A percentile compares a stretch with the other conserved stretches of the same genome.
phyloP scores from a whole-genome alignment of 2,888 invertebrate species.

The Epirrhoe alternata region DNA sequence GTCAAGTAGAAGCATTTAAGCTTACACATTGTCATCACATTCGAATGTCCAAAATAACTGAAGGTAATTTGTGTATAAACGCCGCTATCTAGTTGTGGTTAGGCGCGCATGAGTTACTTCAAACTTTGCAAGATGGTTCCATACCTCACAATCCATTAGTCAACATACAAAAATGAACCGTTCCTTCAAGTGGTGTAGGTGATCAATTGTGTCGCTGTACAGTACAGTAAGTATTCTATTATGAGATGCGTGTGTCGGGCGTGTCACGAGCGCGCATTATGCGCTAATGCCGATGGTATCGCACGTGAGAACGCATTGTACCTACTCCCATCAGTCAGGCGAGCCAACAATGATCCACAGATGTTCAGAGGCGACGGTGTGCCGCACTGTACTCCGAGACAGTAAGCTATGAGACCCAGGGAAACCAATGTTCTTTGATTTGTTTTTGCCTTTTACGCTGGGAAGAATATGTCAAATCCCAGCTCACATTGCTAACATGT shows the following conservation, averaged over 20 bases:
- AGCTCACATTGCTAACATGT: no score
- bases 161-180: not conserved
- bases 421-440: not conserved
- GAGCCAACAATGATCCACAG: conserved; percentile 1
- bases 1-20: no score
- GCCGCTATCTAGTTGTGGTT: no score
- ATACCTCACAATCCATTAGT: not conserved
- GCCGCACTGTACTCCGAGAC: not conserved
- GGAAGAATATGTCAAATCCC: no score
- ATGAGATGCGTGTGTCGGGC: not conserved
- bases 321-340: not conserved
- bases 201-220: not conserved
- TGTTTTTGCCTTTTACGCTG: no score
- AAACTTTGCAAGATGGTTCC: not conserved
- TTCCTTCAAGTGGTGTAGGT: not conserved
- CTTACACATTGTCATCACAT: no score
- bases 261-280: conserved; percentile 22
- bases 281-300: conserved; percentile 23
- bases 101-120: no score
- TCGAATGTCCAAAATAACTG: no score
- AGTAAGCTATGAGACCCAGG: not conserved
- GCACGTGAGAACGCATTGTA: conserved; percentile 19
- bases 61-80: no score
- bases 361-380: not conserved
- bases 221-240: not conserved